Base-by-base conservation (phyloP, 2,797 vertebrate genomes). In the Mormyrus hasselquistii region DNA sequence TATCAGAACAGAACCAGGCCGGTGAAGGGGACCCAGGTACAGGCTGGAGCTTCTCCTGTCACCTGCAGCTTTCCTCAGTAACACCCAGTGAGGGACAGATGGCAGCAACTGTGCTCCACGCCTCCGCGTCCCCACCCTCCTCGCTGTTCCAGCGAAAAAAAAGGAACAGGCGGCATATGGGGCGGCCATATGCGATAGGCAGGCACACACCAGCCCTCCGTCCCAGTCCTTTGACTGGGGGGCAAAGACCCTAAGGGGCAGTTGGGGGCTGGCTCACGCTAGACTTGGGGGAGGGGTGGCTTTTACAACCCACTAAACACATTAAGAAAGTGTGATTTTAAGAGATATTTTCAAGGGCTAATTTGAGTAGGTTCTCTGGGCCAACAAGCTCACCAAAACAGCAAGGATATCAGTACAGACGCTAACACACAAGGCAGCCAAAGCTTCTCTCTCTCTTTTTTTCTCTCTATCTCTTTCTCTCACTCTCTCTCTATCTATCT, bases 61-160 rank as follows among this genome's bases (percentile, higher is more conserved):
- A 87, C 65, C 89, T 79, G 34, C 62, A 87, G 83, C 50, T 38
- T 86, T 73, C 89, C 73, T 90, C 49, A 73, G 82, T 38, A 73
- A 88, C 87, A 47, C 38, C 34, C 89, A 73, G 88, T 69, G 79
- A 79, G 34, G 16, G 89, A 95, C 93, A 96, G 92, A 94, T 93
- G 95, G 94, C 92, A 90, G 88, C 88, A 92, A 92, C 92, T 92
- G 91, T 89, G 94, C 91, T 90, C 94, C 92, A 90, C 92, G 92
- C 53, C 92, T 69, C 57, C 87, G 38, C 87, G 57, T 90, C 88
- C 90, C 73, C 89, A 92, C 90, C 92, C 93, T 92, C 83, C 7
- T 49, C 90, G 92, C 93, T 92, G 29, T 9, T 59, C 86, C 86
- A 87, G 88, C 2, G 29, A 38, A 87, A 87, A 55, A 89, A 86